Evolutionary conservation across 2,888 invertebrate genomes (phyloP).

Genomic region (Venusia cambrica): DNA sequence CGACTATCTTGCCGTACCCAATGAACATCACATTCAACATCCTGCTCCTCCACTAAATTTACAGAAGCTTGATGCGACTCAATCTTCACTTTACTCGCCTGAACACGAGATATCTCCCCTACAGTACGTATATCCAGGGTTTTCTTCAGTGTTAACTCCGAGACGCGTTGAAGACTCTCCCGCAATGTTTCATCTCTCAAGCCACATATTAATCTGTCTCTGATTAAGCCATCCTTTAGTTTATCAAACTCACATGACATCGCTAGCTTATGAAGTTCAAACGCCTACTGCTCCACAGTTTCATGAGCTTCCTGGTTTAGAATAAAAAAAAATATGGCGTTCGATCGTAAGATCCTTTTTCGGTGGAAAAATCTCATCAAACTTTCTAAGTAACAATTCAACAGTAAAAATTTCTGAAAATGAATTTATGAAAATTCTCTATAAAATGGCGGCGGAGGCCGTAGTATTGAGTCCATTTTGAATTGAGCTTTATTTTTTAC

Average conservation of each 20-base stretch:
- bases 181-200: conserved; percentile 18
- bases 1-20: background rate
- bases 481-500: too few species aligned
- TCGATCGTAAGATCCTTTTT: conserved; percentile 10
- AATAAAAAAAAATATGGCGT: conserved; percentile 2
- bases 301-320: conserved; percentile 6
- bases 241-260: conserved; percentile 28
- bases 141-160: conserved; percentile 22
- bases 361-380: conserved; percentile 1
- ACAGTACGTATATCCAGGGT: conserved; percentile 23
- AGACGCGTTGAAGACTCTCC: conserved; percentile 25
- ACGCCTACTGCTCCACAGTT: conserved; percentile 5
- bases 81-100: conserved; percentile 18
- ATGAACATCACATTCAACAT: background rate
- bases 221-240: conserved; percentile 23
- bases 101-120: conserved; percentile 20
- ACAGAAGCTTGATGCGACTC: background rate
- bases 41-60: background rate
- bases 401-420: background rate
- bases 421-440: too few species aligned
- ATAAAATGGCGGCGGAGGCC: too few species aligned
- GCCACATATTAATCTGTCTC: conserved; percentile 30
- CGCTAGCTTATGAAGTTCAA: conserved; percentile 28
- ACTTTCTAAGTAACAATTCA: background rate
- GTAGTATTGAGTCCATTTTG: too few species aligned